A percentile compares a stretch with the other conserved stretches of the same genome.
Conservation (phyloP, 2,113 vertebrate genomes). For the Dolichallabes microphthalmus region DNA sequence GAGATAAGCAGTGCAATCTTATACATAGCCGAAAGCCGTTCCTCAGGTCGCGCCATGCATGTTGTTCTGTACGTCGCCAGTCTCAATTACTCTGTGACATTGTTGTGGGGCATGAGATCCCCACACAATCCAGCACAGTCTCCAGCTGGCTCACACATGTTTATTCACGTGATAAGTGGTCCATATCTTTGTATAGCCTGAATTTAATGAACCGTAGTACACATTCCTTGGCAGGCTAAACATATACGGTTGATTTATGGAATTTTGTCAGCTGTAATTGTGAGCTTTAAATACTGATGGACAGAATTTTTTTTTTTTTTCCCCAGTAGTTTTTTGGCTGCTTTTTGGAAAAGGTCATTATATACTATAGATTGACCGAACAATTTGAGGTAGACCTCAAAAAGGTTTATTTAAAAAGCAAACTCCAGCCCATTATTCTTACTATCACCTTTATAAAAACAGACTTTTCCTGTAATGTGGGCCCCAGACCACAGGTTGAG, state of each 20-base stretch:
- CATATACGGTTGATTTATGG: constrained; percentile 6
- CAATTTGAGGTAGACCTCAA: constrained; percentile 22
- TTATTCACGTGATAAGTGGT: constrained; percentile 22
- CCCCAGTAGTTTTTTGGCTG: background rate
- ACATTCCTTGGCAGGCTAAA: background rate
- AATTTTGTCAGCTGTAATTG: background rate
- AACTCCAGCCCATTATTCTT: constrained; percentile 27
- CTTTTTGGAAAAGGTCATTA: constrained; percentile 23
- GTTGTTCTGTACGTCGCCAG: constrained; percentile 1
- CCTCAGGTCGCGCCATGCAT: background rate
- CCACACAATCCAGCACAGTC: background rate
- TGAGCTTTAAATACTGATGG: background rate
- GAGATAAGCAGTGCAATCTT: background rate
- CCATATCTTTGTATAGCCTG: constrained; percentile 28
- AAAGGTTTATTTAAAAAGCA: constrained; percentile 27
- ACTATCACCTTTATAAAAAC: constrained; percentile 29
- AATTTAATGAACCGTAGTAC: constrained; percentile 25
- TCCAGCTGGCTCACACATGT: constrained; percentile 20
- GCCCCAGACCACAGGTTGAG: constrained; percentile 21
- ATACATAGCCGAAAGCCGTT: constrained; percentile 1
- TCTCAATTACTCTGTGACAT: constrained; percentile 36
- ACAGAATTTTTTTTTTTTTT: background rate
- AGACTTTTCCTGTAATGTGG: constrained; percentile 14
- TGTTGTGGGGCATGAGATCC: constrained; percentile 11
- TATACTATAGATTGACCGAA: background rate